A percentile compares a stretch with the other conserved stretches of the same genome.
Conservation (phyloP, 2,797 vertebrate genomes). For the Bradypus variegatus region DNA sequence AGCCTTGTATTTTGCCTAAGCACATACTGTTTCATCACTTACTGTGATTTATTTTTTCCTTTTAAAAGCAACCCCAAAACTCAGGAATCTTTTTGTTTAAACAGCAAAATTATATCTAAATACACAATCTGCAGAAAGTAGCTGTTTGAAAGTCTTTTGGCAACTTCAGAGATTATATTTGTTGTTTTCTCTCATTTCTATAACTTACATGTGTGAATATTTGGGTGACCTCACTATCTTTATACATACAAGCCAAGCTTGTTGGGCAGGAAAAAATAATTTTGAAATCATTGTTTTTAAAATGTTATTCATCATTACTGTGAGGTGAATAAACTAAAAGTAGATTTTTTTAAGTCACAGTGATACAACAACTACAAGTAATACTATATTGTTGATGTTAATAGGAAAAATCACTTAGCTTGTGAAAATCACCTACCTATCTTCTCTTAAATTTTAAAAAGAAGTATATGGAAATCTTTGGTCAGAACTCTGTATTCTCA, state of each 20-base stretch:
- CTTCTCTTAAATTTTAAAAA: neutral
- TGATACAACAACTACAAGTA: neutral
- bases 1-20: neutral
- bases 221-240: neutral
- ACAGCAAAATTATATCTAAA: neutral
- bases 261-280: neutral
- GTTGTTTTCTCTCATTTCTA: neutral
- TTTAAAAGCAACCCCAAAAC: neutral
- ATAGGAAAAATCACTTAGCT: neutral
- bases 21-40: neutral
- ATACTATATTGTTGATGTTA: neutral
- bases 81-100: neutral
- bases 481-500: neutral
- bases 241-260: neutral
- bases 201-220: neutral
- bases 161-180: neutral
- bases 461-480: neutral
- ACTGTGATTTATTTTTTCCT: neutral
- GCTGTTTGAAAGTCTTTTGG: neutral
- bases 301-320: neutral
- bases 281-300: neutral
- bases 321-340: neutral
- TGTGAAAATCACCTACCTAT: neutral
- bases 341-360: neutral
- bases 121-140: constrained; percentile 16